Percentiles rank a stretch among this genome's conserved stretches.
phyloP scores from a whole-genome alignment of 2,113 vertebrate species.

The Eulemur rufifrons region DNA sequence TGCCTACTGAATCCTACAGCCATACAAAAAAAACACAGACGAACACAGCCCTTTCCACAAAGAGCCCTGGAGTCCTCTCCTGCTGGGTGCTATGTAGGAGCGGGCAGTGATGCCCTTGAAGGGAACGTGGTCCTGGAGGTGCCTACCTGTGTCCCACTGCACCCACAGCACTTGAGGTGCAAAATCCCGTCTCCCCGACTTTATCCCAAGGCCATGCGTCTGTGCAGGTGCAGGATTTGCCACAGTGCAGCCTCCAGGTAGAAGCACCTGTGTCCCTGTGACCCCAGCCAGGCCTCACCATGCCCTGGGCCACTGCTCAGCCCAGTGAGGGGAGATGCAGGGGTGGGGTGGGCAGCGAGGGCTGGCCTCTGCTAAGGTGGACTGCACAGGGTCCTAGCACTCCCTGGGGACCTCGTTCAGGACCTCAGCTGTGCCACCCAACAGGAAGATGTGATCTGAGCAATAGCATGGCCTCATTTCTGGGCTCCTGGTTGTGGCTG shows the following conservation, averaged over 20 bases:
- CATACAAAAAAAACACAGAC: background rate
- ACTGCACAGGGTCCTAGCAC: background rate
- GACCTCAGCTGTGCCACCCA: background rate
- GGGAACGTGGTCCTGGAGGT: background rate
- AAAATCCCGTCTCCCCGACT: background rate
- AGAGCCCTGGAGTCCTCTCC: background rate
- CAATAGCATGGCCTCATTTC: background rate
- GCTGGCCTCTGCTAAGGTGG: background rate
- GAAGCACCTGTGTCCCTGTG: background rate
- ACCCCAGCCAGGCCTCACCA: background rate
- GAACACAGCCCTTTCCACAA: background rate
- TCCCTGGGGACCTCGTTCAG: background rate
- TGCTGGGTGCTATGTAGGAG: background rate
- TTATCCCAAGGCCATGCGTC: background rate
- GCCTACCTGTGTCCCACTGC: background rate
- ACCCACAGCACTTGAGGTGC: background rate
- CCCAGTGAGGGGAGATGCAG: background rate
- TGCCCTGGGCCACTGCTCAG: background rate
- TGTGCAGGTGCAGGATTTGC: background rate
- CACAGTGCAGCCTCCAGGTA: background rate
- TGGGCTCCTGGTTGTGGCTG: background rate
- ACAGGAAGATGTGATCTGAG: background rate
- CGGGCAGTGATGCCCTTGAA: background rate
- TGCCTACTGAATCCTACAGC: conserved; percentile 26
- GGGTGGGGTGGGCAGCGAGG: too few relatives aligned